A percentile compares a stretch with the other conserved stretches of the same genome.
Conservation (phyloP, 2,888 invertebrate species). For the Stenoptilia bipunctidactyla region DNA sequence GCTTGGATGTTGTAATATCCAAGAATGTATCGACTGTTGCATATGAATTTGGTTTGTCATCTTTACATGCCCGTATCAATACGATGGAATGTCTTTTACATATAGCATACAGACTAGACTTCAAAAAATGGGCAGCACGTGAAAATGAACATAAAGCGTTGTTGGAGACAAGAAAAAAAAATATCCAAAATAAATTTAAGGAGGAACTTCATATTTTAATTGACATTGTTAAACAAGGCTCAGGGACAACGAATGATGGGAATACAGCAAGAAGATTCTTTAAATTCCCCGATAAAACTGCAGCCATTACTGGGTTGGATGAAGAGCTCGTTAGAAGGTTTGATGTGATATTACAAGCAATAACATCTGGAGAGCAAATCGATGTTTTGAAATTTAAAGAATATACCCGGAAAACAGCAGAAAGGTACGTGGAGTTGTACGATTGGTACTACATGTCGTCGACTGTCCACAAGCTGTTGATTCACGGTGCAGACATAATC, state of each 20-base stretch:
- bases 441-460: not conserved
- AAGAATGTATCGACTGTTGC: conserved; percentile 1
- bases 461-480: not conserved
- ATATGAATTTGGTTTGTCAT: conserved; percentile 8
- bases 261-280: conserved; percentile 13
- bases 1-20: conserved; percentile 1
- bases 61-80: conserved; percentile 10
- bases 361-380: not conserved
- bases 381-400: not conserved
- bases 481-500: not conserved
- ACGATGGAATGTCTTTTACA: conserved; percentile 11
- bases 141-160: conserved; percentile 1
- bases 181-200: not conserved
- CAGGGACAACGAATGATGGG: conserved; percentile 9
- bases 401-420: not conserved
- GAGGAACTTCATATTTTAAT: conserved; percentile 3
- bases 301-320: conserved; percentile 10
- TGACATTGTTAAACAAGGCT: conserved; percentile 10
- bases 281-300: conserved; percentile 6
- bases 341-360: conserved; percentile 4
- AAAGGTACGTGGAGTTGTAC: conserved; percentile 1
- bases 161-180: not conserved
- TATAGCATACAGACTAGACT: conserved; percentile 5
- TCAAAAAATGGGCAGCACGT: conserved; percentile 5
- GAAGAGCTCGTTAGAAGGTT: conserved; percentile 9